phyloP scores from a whole-genome alignment of 2,888 invertebrate genomes.

The Acanthosepion esculentum region DNA sequence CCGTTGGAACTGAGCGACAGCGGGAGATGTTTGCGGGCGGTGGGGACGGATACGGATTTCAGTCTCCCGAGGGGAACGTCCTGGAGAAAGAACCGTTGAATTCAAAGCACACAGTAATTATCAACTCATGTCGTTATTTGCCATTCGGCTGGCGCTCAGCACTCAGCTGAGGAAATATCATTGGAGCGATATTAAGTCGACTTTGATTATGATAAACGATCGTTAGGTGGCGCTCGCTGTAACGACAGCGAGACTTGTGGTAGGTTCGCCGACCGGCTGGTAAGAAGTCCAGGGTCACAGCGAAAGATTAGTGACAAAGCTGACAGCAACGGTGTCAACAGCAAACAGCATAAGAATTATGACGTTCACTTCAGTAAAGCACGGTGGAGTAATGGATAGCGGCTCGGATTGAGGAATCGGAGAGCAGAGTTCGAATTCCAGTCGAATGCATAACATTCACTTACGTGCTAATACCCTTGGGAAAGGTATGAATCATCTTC shows the following conservation, averaged over 20 bases:
- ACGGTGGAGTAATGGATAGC: no score
- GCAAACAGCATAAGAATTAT: not conserved
- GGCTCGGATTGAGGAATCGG: no score
- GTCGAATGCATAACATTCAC: no score
- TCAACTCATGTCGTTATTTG: slow-evolving; percentile 2
- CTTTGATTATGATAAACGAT: slow-evolving; percentile 33
- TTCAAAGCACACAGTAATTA: slow-evolving; percentile 12
- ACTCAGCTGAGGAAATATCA: not conserved
- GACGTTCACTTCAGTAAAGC: not conserved
- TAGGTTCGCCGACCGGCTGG: not conserved
- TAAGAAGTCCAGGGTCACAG: not conserved
- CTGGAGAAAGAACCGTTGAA: not conserved
- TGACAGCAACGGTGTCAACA: not conserved
- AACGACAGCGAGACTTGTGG: not conserved
- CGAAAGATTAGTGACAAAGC: not conserved
- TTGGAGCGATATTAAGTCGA: slow-evolving; percentile 33
- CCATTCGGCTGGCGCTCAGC: not conserved
- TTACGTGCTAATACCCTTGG: no score
- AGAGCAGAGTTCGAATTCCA: no score
- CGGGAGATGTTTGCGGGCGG: not conserved
- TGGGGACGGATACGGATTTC: not conserved
- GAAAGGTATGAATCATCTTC: no score
- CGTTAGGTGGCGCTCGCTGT: not conserved
- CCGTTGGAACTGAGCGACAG: not conserved
- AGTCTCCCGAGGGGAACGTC: not conserved